Percentiles rank a stretch among this genome's conserved stretches.
phyloP scores from a whole-genome alignment of 1,140 invertebrate genomes.

The Sycophaga agraensis region DNA sequence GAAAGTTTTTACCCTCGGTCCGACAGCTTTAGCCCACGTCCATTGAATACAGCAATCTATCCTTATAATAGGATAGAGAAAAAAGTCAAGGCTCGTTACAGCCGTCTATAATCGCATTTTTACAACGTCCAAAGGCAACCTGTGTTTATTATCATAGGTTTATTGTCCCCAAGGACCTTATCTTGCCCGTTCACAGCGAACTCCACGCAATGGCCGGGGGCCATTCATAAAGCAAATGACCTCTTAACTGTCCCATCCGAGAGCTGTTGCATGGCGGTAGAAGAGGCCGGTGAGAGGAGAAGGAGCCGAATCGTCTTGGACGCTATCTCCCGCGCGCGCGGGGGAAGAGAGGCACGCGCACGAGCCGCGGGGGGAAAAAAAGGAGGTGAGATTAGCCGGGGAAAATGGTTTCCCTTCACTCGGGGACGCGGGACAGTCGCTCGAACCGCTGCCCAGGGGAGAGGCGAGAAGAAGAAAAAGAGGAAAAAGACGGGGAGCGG shows the following conservation, averaged over 20 bases:
- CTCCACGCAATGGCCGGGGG: neutral
- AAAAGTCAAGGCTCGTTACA: too few relatives aligned
- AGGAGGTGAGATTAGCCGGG: neutral
- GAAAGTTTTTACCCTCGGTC: too few relatives aligned
- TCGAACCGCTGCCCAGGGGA: too few relatives aligned
- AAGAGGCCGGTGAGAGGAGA: neutral
- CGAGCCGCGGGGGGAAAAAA: too few relatives aligned
- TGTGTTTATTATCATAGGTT: conserved; percentile 4
- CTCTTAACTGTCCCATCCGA: neutral
- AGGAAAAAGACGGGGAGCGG: neutral
- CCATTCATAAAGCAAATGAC: neutral
- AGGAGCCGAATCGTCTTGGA: too few relatives aligned
- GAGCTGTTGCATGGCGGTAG: neutral
- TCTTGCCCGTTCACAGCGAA: too few relatives aligned
- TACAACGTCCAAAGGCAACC: neutral
- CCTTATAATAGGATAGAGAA: too few relatives aligned
- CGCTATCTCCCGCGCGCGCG: too few relatives aligned
- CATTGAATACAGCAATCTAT: too few relatives aligned
- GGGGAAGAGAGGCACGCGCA: too few relatives aligned
- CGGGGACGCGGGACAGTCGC: too few relatives aligned
- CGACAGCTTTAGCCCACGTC: too few relatives aligned
- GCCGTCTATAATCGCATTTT: neutral
- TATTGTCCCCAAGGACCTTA: neutral
- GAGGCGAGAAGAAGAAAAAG: neutral
- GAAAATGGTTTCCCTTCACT: conserved; percentile 5